phyloP scores from a whole-genome alignment of 2,888 invertebrate species.

The Craniophora ligustri region DNA sequence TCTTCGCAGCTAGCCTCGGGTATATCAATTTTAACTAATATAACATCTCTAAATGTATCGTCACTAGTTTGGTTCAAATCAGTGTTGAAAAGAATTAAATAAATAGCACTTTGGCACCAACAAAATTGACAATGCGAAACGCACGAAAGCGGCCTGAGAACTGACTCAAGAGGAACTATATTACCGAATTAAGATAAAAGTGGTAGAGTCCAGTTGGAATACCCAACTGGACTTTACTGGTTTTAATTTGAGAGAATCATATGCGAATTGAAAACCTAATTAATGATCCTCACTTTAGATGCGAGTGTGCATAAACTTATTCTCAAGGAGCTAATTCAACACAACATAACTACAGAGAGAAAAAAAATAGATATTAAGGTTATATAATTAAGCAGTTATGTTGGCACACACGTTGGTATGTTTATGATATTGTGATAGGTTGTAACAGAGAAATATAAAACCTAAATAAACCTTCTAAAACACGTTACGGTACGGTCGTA shows the following conservation, averaged over 20 bases:
- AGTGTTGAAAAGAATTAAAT: not conserved
- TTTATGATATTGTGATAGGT: too few relatives aligned
- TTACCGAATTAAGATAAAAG: slow-evolving; percentile 66
- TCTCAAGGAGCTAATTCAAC: too few relatives aligned
- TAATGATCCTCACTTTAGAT: slow-evolving; percentile 31
- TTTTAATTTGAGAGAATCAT: slow-evolving; percentile 71
- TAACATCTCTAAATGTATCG: not conserved
- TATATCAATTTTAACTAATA: slow-evolving; percentile 69
- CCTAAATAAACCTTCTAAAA: too few relatives aligned
- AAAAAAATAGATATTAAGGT: too few relatives aligned
- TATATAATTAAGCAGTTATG: too few relatives aligned
- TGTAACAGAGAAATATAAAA: too few relatives aligned
- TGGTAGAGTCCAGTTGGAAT: slow-evolving; percentile 76
- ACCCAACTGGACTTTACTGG: slow-evolving; percentile 58
- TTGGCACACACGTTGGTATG: not conserved
- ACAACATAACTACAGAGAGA: too few relatives aligned
- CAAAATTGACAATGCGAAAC: slow-evolving; percentile 46
- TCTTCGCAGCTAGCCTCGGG: slow-evolving; percentile 98
- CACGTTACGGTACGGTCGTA: too few relatives aligned
- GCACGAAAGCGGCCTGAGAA: slow-evolving; percentile 59
- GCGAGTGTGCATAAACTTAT: too few relatives aligned
- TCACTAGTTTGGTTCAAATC: not conserved
- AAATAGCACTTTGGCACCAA: slow-evolving; percentile 10
- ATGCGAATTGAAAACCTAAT: slow-evolving; percentile 60
- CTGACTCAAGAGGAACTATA: slow-evolving; percentile 65